A percentile compares a stretch with the other conserved stretches of the same genome.
phyloP scores from a whole-genome alignment of 2,113 vertebrate species.

The Python bivittatus region DNA sequence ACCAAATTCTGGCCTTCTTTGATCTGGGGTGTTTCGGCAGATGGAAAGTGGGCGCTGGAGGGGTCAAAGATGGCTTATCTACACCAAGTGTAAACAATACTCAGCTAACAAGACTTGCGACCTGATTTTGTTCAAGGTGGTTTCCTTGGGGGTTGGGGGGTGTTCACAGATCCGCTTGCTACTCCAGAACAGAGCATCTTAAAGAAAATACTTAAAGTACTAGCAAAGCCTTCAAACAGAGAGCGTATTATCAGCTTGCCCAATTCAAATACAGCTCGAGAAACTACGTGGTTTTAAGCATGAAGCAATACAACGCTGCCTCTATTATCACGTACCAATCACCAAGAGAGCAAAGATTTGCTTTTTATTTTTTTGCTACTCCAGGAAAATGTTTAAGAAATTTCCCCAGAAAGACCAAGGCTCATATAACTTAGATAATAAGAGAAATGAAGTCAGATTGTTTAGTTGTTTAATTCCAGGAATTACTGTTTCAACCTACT shows the following conservation, averaged over 20 bases:
- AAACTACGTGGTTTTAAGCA: neutral
- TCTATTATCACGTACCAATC: neutral
- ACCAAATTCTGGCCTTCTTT: too few relatives aligned
- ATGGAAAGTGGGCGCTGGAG: too few relatives aligned
- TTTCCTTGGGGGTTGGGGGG: too few relatives aligned
- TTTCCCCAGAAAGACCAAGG: neutral
- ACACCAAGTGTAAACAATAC: too few relatives aligned
- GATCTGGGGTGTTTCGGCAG: too few relatives aligned
- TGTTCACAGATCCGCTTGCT: too few relatives aligned
- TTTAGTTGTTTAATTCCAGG: neutral
- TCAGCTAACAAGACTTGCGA: too few relatives aligned
- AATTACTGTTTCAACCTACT: neutral
- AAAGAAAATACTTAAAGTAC: neutral
- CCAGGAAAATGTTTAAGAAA: neutral
- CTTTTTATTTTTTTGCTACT: neutral
- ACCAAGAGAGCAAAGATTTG: neutral
- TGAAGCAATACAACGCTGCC: neutral
- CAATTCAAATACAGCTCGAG: neutral
- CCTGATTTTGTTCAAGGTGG: too few relatives aligned
- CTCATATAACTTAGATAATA: neutral
- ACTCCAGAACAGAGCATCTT: neutral
- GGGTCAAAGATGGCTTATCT: too few relatives aligned
- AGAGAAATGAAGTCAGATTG: neutral
- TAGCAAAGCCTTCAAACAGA: neutral
- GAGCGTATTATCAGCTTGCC: neutral